Evolutionary conservation across 2,113 vertebrate species (phyloP).

Genomic region (Tragelaphus scriptus): DNA sequence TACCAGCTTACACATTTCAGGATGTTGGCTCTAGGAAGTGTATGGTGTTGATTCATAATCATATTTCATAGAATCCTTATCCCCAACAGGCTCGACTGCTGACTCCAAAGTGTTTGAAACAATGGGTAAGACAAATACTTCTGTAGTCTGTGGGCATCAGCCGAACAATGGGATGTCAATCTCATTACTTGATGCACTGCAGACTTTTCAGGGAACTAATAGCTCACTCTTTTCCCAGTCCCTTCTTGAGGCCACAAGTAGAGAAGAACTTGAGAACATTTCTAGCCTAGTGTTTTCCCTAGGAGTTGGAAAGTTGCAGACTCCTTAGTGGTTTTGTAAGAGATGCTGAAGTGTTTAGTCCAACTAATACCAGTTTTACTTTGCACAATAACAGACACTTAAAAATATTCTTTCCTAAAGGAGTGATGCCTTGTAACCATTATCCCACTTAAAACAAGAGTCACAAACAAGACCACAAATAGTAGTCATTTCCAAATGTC

Average conservation of each 20-base stretch:
- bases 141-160: not conserved
- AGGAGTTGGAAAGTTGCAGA: not conserved
- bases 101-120: slow-evolving; percentile 18
- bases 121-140: not conserved
- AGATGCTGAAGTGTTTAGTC: not conserved
- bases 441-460: not conserved
- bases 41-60: slow-evolving; percentile 61
- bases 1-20: slow-evolving; percentile 58
- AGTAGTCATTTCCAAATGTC: slow-evolving; percentile 9
- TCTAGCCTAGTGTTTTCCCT: not conserved
- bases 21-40: slow-evolving; percentile 58
- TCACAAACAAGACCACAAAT: not conserved
- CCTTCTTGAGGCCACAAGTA: not conserved
- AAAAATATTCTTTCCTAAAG: slow-evolving; percentile 4
- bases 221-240: not conserved
- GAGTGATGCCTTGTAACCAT: not conserved
- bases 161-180: not conserved
- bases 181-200: not conserved
- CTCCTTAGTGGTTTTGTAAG: not conserved
- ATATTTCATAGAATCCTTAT: slow-evolving; percentile 31
- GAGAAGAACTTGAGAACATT: not conserved
- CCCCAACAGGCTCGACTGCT: not conserved
- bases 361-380: slow-evolving; percentile 9
- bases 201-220: not conserved
- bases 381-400: slow-evolving; percentile 18